Percentiles rank a stretch among this genome's conserved stretches.
Conservation (phyloP, 1,140 invertebrate genomes). For the fruit fly (Drosophila melanogaster) region DNA sequence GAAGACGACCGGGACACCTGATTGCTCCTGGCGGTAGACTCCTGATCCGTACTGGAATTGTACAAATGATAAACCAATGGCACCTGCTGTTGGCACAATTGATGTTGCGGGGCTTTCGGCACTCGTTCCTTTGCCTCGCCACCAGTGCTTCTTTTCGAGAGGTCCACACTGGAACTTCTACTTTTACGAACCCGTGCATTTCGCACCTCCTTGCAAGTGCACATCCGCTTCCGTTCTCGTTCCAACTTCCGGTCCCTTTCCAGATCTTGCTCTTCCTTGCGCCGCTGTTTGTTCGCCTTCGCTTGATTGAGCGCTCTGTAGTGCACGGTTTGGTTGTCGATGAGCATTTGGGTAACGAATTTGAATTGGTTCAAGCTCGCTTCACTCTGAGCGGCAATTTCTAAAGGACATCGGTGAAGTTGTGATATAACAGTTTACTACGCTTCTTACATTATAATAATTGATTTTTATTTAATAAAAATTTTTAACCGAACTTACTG, state of each 20-base stretch:
- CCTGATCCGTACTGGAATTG: background rate
- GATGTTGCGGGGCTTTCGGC: constrained; percentile 31
- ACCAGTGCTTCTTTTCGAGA: background rate
- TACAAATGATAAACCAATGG: constrained; percentile 17
- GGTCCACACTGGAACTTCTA: constrained; percentile 10
- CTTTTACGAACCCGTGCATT: background rate
- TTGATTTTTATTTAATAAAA: background rate
- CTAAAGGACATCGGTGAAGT: constrained; percentile 14
- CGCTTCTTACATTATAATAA: background rate
- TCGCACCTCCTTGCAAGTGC: background rate
- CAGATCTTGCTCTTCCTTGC: constrained; percentile 2
- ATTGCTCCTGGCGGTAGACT: background rate
- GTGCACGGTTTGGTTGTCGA: constrained; percentile 63
- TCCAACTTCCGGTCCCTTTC: constrained; percentile 1
- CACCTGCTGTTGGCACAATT: constrained; percentile 51
- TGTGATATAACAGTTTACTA: too few relatives aligned
- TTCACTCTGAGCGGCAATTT: constrained; percentile 54
- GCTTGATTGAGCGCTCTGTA: constrained; percentile 38
- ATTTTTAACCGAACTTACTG: constrained; percentile 45
- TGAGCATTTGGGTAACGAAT: constrained; percentile 67
- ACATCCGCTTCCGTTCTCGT: constrained; percentile 6
- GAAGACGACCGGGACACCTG: background rate
- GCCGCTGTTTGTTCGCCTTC: background rate
- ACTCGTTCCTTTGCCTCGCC: background rate
- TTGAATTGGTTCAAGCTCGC: constrained; percentile 68